Evolutionary conservation across 2,113 vertebrate species (phyloP).

Genomic region (Rissa tridactyla): DNA sequence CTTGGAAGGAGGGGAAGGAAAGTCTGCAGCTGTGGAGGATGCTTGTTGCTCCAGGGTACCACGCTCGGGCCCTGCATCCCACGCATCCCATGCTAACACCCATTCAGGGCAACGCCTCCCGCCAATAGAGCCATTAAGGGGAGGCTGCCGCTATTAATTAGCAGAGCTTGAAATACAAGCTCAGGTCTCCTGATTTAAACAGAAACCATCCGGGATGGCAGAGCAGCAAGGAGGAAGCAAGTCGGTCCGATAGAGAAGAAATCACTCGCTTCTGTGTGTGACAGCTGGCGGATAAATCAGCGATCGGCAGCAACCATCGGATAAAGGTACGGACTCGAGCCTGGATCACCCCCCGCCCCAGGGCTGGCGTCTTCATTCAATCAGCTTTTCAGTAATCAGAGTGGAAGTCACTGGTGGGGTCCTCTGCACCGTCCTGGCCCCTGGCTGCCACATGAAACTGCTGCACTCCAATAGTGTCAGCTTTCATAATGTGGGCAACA

Average conservation of each 20-base stretch:
- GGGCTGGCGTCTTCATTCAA: not conserved
- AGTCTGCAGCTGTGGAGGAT: not conserved
- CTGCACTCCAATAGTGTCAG: not conserved
- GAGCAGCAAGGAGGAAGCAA: not conserved
- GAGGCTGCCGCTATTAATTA: not conserved
- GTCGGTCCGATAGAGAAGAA: not conserved
- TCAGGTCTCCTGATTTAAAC: not conserved
- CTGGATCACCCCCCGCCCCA: not conserved
- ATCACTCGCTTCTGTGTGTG: not conserved
- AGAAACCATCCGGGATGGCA: rapidly evolving
- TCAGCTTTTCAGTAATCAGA: not conserved
- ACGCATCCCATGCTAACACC: rapidly evolving
- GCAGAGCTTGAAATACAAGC: not conserved
- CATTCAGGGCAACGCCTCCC: too few species aligned
- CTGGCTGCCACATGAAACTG: not conserved
- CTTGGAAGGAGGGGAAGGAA: not conserved
- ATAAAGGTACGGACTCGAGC: not conserved
- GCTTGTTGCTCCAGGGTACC: not conserved
- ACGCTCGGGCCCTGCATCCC: rapidly evolving
- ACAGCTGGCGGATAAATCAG: not conserved
- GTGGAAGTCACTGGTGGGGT: not conserved
- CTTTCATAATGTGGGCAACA: rapidly evolving
- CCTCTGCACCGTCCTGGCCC: rapidly evolving
- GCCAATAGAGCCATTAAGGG: rapidly evolving
- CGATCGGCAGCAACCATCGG: rapidly evolving